Evolutionary conservation across 2,888 invertebrate species (phyloP), one percentile per base, ranked within the genome.

Genomic region (Erebia epiphron): DNA sequence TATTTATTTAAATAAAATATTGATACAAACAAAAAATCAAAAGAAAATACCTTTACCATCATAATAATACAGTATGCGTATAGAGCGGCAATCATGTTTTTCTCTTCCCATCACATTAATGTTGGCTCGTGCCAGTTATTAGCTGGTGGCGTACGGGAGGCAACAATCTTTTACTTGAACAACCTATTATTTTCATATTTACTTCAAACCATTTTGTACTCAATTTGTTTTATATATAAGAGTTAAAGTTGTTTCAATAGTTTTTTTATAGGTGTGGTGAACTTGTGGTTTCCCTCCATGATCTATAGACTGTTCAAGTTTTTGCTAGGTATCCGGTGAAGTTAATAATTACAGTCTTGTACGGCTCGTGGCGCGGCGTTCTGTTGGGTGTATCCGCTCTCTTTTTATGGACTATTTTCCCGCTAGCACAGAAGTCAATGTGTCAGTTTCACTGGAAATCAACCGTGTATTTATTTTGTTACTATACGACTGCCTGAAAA

Each of bases 261-360:
- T 60, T 74, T 61, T 66, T 14, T 21, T 8, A 11, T 13, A 14
- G 21, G 41, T 26, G 21, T n/a, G 1, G 43, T 18, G 8, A 64
- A 57, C 58, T 67, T 70, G 35, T 21, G 56, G 60, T 65, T 65
- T 52, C 66, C 71, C 66, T 73, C 56, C 71, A 72, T 72, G 74
- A 76, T 74, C 75, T 76, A 75, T 69, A 74, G 76, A 80, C 82
- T 80, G 79, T 80, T 79, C 84, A 74, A 84, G 81, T 89, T 89
- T 88, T 88, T 88, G 84, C 81, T 79, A 80, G 77, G 80, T 83
- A 86, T 88, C 88, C 89, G 87, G 84, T 75, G 82, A 84, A 79
- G 83, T 81, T 82, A 83, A 85, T 88, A 85, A 88, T 86, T 85
- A 82, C 80, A 79, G 80, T 79, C 79, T 77, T 78, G 76, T 78